A percentile compares a stretch with the other conserved stretches of the same genome.
These are phyloP conservation scores for Ethmia dodecea DNA, from an alignment of 2,888 invertebrate genomes.

Conservation along the genomic window DNA sequence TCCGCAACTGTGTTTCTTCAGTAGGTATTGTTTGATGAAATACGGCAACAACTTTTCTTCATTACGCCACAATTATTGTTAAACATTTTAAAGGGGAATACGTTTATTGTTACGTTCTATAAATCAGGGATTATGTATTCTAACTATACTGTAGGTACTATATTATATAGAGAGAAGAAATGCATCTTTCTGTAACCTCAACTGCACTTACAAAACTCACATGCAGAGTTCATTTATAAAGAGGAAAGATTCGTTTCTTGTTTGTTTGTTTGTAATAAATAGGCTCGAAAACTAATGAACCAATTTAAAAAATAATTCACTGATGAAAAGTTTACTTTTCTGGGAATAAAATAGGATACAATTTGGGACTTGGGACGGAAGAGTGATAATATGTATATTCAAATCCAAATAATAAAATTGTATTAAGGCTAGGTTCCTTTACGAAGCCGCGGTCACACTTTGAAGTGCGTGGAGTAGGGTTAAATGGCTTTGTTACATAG, in stretches of 20 bases:
- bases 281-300: too few species aligned
- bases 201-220: not conserved
- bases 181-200: not conserved
- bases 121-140: too few species aligned
- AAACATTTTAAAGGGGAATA: slow-evolving; percentile 8
- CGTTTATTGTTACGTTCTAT: too few species aligned
- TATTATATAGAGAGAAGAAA: too few species aligned
- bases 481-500: slow-evolving; percentile 27
- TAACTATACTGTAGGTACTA: too few species aligned
- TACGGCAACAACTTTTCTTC: slow-evolving; percentile 27
- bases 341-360: too few species aligned
- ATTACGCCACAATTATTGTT: slow-evolving; percentile 28
- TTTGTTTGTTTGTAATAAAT: too few species aligned
- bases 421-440: slow-evolving; percentile 23
- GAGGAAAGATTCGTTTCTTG: too few species aligned
- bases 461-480: slow-evolving; percentile 21
- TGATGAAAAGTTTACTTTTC: too few species aligned
- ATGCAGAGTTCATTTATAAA: too few species aligned
- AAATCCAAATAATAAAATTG: slow-evolving; percentile 28
- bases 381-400: slow-evolving; percentile 7
- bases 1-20: slow-evolving; percentile 26
- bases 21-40: slow-evolving; percentile 28
- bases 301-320: too few species aligned
- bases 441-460: slow-evolving; percentile 30
- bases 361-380: too few species aligned